Evolutionary conservation across 1,140 invertebrate species (phyloP).

Genomic region (Aradophagus sp.): DNA sequence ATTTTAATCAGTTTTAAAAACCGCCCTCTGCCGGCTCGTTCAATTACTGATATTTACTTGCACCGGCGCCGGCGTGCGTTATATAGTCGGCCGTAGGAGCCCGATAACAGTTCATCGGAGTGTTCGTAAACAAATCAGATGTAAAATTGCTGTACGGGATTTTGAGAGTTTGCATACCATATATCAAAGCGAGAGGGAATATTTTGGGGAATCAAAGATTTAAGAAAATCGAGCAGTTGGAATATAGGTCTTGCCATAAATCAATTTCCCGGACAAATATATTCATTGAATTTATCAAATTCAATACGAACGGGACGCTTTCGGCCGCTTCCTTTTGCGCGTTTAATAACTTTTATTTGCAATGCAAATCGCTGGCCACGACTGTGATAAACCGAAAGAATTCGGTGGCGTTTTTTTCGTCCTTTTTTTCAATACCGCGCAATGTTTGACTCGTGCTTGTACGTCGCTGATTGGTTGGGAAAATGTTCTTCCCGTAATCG

Average conservation of each 20-base stretch:
- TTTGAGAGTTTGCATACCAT: slow-evolving; percentile 23
- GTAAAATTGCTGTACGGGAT: slow-evolving; percentile 32
- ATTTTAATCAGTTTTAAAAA: slow-evolving; percentile 32
- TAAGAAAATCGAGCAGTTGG: slow-evolving; percentile 11
- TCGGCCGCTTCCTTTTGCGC: not conserved
- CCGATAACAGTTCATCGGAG: slow-evolving; percentile 40
- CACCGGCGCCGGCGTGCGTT: slow-evolving; percentile 13
- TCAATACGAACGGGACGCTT: slow-evolving; percentile 7
- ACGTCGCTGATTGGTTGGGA: no score
- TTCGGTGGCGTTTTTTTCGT: no score
- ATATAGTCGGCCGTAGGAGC: slow-evolving; percentile 20
- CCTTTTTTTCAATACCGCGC: no score
- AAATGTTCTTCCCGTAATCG: no score
- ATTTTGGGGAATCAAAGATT: slow-evolving; percentile 24
- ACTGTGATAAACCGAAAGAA: no score
- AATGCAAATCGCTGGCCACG: not conserved
- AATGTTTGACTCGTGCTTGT: no score
- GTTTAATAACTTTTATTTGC: slow-evolving; percentile 1
- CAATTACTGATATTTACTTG: slow-evolving; percentile 45
- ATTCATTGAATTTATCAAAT: slow-evolving; percentile 30
- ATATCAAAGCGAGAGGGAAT: slow-evolving; percentile 24
- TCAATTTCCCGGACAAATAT: slow-evolving; percentile 19
- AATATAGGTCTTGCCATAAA: slow-evolving; percentile 20
- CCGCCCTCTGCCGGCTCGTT: slow-evolving; percentile 3
- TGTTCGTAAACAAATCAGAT: slow-evolving; percentile 47